Evolutionary conservation across 2,888 invertebrate species (phyloP), one percentile per base, ranked within the genome.

Genomic region (Achlya flavicornis): DNA sequence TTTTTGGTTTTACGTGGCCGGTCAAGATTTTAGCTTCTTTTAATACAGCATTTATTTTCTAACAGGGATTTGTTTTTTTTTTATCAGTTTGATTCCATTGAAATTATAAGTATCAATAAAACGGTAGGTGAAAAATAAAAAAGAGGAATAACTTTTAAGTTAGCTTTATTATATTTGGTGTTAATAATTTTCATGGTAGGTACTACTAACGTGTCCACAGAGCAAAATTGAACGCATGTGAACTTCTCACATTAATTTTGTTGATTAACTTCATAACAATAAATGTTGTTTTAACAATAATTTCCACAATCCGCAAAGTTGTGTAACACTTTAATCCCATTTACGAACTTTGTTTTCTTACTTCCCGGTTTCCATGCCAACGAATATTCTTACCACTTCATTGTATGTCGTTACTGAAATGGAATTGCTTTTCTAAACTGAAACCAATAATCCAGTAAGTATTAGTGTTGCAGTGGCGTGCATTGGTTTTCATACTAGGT

Each of bases 1-100:
- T 87, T 85, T 60, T 85, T 84, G 77, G 79, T 81, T 82, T 78
- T 69, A 61, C 76, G 76, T 81, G 78, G 75, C 74, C 76, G 79
- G 75, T 77, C 41, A 19, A 53, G 53, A 53, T 53, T 53, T 53
- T 19, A 57, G 41, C 12, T 60, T 19, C 35, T 38, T 12, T 35
- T 38, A 58, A 4, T 11, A 0, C 0, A n/a, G n/a, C 35, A 59
- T n/a, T 33, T 38, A 59, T 10, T 38, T 59, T 35, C 38, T 38
- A 7, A 16, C 1, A 6, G 43, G n/a, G n/a, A 7, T 41, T 41
- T 1, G 46, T 7, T 46, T 46, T n/a, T n/a, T 46, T 2, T 43
- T 5, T 14, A 4, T 14, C n/a, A 12, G 41, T n/a, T 14, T 14
- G 14, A 43, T 43, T 43, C 43, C 14, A 14, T 43, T 43, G 43